Evolutionary conservation across 2,888 invertebrate genomes (phyloP).

Genomic region (Nephrotoma guestfalica): DNA sequence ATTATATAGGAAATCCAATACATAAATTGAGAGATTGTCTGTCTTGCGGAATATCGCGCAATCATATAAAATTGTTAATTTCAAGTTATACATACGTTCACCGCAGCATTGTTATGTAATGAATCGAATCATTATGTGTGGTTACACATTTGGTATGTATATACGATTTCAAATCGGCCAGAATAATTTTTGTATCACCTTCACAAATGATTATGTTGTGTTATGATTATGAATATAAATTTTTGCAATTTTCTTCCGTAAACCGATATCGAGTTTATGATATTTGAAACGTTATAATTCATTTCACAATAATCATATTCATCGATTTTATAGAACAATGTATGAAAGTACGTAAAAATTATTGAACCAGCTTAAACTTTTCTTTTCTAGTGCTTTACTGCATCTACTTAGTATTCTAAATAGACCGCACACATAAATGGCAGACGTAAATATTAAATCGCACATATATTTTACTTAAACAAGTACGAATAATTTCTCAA

Average conservation of each 20-base stretch:
- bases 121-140: background rate
- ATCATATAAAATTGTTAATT: background rate
- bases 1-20: background rate
- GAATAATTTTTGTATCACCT: background rate
- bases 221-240: no score
- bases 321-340: no score
- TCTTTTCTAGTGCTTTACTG: background rate
- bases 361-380: background rate
- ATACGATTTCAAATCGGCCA: background rate
- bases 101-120: background rate
- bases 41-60: background rate
- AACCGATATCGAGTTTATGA: no score
- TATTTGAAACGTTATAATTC: no score
- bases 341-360: no score
- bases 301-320: no score
- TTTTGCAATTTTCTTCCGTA: no score
- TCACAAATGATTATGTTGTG: no score
- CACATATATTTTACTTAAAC: background rate
- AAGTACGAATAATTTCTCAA: background rate
- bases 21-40: background rate
- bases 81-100: background rate
- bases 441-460: background rate
- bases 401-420: background rate
- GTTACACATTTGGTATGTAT: background rate
- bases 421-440: background rate